Conservation (phyloP, 2,888 invertebrate genomes). For the Lasiommata megera region DNA sequence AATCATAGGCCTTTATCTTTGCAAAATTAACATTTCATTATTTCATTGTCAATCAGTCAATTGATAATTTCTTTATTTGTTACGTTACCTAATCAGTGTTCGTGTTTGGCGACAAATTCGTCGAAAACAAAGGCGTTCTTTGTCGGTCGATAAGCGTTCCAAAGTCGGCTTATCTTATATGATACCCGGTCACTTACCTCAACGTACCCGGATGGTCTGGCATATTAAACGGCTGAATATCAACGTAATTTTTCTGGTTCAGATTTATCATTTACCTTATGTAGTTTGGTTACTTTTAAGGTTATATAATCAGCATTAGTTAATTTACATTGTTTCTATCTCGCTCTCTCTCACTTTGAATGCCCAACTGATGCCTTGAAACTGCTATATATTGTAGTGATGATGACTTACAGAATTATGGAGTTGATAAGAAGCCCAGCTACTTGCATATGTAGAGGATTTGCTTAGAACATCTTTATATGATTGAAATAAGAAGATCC, state of each 20-base stretch:
- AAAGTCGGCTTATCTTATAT: slow-evolving; percentile 66
- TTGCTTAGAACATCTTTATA: no score
- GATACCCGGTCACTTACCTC: slow-evolving; percentile 73
- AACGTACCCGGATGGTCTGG: slow-evolving; percentile 51
- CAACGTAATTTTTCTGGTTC: slow-evolving; percentile 32
- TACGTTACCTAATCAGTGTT: slow-evolving; percentile 57
- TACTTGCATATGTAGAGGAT: no score
- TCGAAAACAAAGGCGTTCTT: slow-evolving; percentile 73
- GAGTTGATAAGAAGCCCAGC: no score
- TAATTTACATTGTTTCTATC: no score
- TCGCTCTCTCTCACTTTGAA: no score
- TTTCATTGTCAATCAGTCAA: slow-evolving; percentile 11
- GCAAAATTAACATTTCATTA: slow-evolving; percentile 1
- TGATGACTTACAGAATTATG: no score
- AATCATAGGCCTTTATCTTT: not conserved
- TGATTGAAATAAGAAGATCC: no score
- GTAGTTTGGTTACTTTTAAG: no score
- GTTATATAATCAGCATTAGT: no score
- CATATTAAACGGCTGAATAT: slow-evolving; percentile 47
- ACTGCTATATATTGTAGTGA: no score
- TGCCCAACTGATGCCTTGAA: no score
- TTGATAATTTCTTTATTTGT: slow-evolving; percentile 15
- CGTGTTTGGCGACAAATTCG: slow-evolving; percentile 55
- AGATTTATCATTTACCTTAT: no score
- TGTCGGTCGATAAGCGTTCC: slow-evolving; percentile 68